These are phyloP conservation scores for Esox masquinongy DNA, from an alignment of 2,797 vertebrate species.

Conservation along the genomic window DNA sequence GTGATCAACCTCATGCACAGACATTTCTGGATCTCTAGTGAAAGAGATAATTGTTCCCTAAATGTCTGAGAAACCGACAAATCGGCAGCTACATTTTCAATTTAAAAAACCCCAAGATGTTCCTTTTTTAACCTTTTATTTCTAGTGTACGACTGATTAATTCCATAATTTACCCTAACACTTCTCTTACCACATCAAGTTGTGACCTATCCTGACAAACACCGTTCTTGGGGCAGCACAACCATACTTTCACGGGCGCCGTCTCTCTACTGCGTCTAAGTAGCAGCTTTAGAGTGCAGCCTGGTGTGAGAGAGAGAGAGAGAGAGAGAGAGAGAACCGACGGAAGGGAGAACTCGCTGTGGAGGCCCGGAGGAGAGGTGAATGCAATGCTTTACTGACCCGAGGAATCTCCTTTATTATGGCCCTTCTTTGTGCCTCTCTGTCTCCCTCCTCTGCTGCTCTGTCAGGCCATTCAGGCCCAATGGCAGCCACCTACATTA, in stretches of 20 bases:
- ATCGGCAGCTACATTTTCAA: too few species aligned
- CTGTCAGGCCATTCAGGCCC: slow-evolving; percentile 79
- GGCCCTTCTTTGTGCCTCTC: slow-evolving; percentile 78
- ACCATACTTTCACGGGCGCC: not conserved
- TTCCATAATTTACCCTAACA: not conserved
- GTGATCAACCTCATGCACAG: too few species aligned
- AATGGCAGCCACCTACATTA: slow-evolving; percentile 84
- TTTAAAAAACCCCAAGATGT: too few species aligned
- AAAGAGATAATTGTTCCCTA: too few species aligned
- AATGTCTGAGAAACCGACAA: too few species aligned
- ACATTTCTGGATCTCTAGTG: too few species aligned
- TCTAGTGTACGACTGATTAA: not conserved
- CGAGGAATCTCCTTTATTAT: slow-evolving; percentile 86
- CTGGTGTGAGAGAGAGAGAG: slow-evolving; percentile 27
- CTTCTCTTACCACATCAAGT: not conserved
- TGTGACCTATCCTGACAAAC: not conserved
- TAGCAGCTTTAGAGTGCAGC: not conserved
- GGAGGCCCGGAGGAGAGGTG: slow-evolving; percentile 65
- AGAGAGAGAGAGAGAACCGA: slow-evolving; percentile 19
- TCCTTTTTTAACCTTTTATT: too few species aligned
- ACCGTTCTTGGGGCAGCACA: not conserved
- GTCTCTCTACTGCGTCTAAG: not conserved
- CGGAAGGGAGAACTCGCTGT: slow-evolving; percentile 37
- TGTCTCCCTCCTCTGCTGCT: slow-evolving; percentile 67
- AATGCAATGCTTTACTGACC: slow-evolving; percentile 86